Percentiles rank a stretch among this genome's conserved stretches.
Conservation (phyloP, 2,888 invertebrate genomes). For the Odontocolon sp. region DNA sequence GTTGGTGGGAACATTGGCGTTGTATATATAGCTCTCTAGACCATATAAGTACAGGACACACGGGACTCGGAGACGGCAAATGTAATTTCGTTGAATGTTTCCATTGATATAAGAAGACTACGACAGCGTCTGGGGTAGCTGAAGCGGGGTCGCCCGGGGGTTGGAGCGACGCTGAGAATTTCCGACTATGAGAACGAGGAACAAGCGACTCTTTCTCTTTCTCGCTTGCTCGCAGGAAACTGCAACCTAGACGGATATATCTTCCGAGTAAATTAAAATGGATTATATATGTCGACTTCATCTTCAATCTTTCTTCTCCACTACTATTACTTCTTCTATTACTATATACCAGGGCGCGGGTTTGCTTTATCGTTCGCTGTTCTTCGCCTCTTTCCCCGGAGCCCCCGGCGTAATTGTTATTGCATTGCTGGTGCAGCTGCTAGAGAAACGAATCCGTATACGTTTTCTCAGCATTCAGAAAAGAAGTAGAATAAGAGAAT, state of each 20-base stretch:
- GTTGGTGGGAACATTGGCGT: conserved; percentile 10
- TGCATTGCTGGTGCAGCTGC: conserved; percentile 49
- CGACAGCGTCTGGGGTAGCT: conserved; percentile 62
- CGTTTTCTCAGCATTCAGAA: conserved; percentile 5
- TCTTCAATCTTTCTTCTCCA: conserved; percentile 74
- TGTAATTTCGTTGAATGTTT: conserved; percentile 77
- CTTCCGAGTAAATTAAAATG: conserved; percentile 78
- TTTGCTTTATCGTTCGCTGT: conserved; percentile 63
- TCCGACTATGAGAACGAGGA: conserved; percentile 30
- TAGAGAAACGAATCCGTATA: conserved; percentile 48
- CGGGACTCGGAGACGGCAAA: conserved; percentile 65
- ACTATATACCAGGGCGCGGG: conserved; percentile 25
- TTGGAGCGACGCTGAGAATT: conserved; percentile 49
- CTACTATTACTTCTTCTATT: conserved; percentile 28
- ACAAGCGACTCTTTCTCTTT: conserved; percentile 27
- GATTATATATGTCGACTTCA: conserved; percentile 77
- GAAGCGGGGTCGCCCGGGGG: conserved; percentile 53
- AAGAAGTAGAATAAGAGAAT: conserved; percentile 1
- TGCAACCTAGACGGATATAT: conserved; percentile 77
- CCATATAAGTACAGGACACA: conserved; percentile 23
- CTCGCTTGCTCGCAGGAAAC: conserved; percentile 63
- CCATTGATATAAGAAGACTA: conserved; percentile 76
- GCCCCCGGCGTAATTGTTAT: conserved; percentile 54
- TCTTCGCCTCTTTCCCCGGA: conserved; percentile 10
- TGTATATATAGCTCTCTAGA: neutral